These are phyloP conservation scores for Agrochola litura DNA, from an alignment of 2,888 invertebrate genomes.

Conservation along the genomic window DNA sequence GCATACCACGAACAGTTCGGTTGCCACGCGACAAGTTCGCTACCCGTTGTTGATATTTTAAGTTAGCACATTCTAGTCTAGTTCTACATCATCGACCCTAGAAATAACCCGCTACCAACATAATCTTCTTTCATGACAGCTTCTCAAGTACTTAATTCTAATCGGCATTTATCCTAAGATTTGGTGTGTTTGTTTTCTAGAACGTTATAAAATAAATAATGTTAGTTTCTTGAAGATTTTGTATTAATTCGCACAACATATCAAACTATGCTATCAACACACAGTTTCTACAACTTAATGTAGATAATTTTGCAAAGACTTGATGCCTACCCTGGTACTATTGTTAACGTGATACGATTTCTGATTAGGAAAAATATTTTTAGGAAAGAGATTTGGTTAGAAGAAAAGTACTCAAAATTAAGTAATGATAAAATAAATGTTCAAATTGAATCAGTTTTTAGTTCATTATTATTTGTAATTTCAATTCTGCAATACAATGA, in stretches of 20 bases:
- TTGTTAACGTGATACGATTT: constrained; percentile 82
- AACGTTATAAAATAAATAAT: constrained; percentile 17
- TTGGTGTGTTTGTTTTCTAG: constrained; percentile 41
- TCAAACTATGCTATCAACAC: constrained; percentile 80
- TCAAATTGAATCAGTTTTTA: constrained; percentile 50
- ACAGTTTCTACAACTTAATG: constrained; percentile 69
- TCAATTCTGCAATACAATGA: constrained; percentile 65
- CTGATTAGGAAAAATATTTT: constrained; percentile 67
- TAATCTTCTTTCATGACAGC: constrained; percentile 61
- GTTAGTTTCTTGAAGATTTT: constrained; percentile 33
- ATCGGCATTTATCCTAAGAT: constrained; percentile 60
- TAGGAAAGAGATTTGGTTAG: constrained; percentile 59
- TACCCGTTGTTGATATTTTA: constrained; percentile 56
- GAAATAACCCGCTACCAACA: constrained; percentile 54
- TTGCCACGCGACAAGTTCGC: constrained; percentile 38
- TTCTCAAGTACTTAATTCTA: constrained; percentile 66
- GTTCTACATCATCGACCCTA: constrained; percentile 64
- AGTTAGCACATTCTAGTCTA: constrained; percentile 69
- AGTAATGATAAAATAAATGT: constrained; percentile 39
- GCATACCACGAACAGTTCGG: constrained; percentile 55
- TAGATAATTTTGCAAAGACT: constrained; percentile 81
- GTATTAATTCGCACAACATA: constrained; percentile 74
- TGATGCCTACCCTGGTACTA: constrained; percentile 75
- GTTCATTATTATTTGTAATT: constrained; percentile 53
- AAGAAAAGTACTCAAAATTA: constrained; percentile 51